A percentile compares a stretch with the other conserved stretches of the same genome.
phyloP scores from a whole-genome alignment of 2,888 invertebrate genomes.

The Lamproptera curius region DNA sequence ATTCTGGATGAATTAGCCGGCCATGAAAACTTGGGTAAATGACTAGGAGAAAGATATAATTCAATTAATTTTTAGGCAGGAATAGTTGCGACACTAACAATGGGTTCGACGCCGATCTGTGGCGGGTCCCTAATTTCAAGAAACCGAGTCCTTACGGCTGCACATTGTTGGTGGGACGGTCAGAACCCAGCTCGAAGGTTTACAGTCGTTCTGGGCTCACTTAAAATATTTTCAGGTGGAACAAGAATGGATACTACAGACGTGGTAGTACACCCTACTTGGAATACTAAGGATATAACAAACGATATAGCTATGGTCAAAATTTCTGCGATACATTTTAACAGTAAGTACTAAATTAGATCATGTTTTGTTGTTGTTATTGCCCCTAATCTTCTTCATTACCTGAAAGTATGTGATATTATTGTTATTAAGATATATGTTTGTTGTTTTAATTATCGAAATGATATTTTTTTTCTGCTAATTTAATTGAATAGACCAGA shows the following conservation, averaged over 20 bases:
- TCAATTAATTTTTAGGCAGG: slow-evolving; percentile 46
- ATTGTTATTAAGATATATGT: no score
- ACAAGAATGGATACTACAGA: slow-evolving; percentile 45
- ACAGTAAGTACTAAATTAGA: slow-evolving; percentile 60
- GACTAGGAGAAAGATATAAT: no score
- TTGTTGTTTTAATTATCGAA: no score
- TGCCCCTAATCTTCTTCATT: no score
- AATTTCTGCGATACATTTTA: slow-evolving; percentile 40
- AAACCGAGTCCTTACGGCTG: slow-evolving; percentile 56
- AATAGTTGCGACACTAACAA: slow-evolving; percentile 45
- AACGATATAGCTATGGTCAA: slow-evolving; percentile 56
- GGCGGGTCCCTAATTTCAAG: slow-evolving; percentile 57
- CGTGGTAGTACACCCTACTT: slow-evolving; percentile 46
- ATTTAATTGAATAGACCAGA: no score
- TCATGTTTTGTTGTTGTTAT: no score
- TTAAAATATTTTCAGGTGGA: slow-evolving; percentile 57
- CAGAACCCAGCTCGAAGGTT: slow-evolving; percentile 46
- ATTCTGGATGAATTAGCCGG: no score
- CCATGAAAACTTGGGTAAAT: no score
- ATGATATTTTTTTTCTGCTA: no score
- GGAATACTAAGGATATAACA: slow-evolving; percentile 43
- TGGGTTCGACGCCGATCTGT: slow-evolving; percentile 54
- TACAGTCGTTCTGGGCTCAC: slow-evolving; percentile 57
- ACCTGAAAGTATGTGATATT: no score
- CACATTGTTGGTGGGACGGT: slow-evolving; percentile 69